A percentile compares a stretch with the other conserved stretches of the same genome.
Evolutionary conservation across 1,140 invertebrate genomes (phyloP).

Genomic region (Macrobrachium nipponense): DNA sequence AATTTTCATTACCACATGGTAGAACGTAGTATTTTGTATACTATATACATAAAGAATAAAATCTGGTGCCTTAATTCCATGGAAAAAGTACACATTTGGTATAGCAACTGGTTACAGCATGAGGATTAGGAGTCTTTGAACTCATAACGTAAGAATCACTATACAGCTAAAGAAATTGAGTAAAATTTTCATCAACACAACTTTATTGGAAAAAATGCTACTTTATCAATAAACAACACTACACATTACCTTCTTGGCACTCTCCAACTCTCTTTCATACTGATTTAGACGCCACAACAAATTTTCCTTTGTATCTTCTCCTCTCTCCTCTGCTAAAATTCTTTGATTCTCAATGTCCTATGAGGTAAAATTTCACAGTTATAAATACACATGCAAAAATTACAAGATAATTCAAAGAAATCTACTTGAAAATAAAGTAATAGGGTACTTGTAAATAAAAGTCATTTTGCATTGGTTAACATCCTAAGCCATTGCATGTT

Average conservation of each 20-base stretch:
- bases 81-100: background rate
- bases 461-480: too few relatives aligned
- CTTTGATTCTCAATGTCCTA: conserved; percentile 4
- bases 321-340: background rate
- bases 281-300: conserved; percentile 6
- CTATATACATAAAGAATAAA: background rate
- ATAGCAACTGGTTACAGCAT: too few relatives aligned
- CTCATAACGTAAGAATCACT: too few relatives aligned
- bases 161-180: too few relatives aligned
- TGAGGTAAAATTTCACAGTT: background rate
- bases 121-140: too few relatives aligned
- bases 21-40: too few relatives aligned
- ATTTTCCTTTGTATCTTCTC: background rate
- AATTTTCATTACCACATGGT: background rate
- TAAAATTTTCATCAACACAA: too few relatives aligned
- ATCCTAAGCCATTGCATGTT: too few relatives aligned
- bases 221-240: background rate
- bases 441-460: too few relatives aligned
- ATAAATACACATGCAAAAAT: background rate
- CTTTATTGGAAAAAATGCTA: too few relatives aligned
- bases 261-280: conserved; percentile 2
- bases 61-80: background rate
- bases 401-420: background rate
- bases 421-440: too few relatives aligned
- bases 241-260: background rate